phyloP scores from a whole-genome alignment of 2,888 invertebrate species.

The Byasa hedistus region DNA sequence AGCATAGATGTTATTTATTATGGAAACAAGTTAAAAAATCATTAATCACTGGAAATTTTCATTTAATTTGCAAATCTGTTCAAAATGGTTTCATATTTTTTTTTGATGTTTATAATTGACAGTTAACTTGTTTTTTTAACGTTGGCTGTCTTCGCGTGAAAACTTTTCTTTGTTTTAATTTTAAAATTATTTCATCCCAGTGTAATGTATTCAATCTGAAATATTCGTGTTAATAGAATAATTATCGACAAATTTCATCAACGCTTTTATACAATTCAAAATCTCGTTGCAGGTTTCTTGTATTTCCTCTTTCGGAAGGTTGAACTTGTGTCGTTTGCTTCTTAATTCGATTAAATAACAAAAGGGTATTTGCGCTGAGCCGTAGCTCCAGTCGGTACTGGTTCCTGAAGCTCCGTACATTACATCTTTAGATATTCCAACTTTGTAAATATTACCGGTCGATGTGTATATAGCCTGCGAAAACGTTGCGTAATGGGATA shows the following conservation, averaged over 20 bases:
- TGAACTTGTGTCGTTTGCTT: slow-evolving; percentile 63
- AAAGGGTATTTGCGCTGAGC: slow-evolving; percentile 60
- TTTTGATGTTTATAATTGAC: slow-evolving; percentile 25
- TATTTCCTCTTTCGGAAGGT: slow-evolving; percentile 62
- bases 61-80: slow-evolving; percentile 14
- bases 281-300: slow-evolving; percentile 62
- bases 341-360: slow-evolving; percentile 68
- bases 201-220: neutral
- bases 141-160: slow-evolving; percentile 3
- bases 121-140: slow-evolving; percentile 17
- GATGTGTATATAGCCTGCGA: slow-evolving; percentile 59
- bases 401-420: slow-evolving; percentile 70
- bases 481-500: neutral
- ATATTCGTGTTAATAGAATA: slow-evolving; percentile 29
- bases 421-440: slow-evolving; percentile 67
- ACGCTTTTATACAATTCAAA: slow-evolving; percentile 52
- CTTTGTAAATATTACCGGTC: slow-evolving; percentile 65
- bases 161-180: slow-evolving; percentile 8
- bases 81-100: slow-evolving; percentile 30
- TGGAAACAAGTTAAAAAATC: slow-evolving; percentile 3
- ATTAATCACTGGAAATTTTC: slow-evolving; percentile 18
- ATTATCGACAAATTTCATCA: slow-evolving; percentile 65
- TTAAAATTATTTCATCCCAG: neutral
- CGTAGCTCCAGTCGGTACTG: slow-evolving; percentile 67
- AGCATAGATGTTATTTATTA: slow-evolving; percentile 19